Base-by-base conservation (phyloP, 2,113 vertebrate species). In the Petromus typicus region DNA sequence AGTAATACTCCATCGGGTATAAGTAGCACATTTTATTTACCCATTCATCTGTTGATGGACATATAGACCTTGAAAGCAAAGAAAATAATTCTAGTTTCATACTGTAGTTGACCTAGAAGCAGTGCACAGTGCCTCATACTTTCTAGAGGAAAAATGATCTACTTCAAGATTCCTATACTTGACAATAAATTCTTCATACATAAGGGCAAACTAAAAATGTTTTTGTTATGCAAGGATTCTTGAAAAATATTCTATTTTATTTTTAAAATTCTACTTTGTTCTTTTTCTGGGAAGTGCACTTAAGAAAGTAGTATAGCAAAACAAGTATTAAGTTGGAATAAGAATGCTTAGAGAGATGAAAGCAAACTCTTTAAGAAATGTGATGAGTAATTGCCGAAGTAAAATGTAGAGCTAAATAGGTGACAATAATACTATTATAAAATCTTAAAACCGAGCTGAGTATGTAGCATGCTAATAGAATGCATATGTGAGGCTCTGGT, bases 261-360 rank as follows among this genome's bases (percentile, higher is more conserved):
- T 86, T 85, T 23, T 51, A 48, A 45, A 88, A 89, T 59, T 79
- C 40, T 48, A 54, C 59, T 71, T 82, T 59, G 40, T 66, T 87
- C 64, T 51, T 71, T 89, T 90, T 93, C 82, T 75, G 76, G 63
- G 93, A 91, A 95, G 80, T 43, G 56, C 48, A 89, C 2, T 73
- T 32, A 37, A 80, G 59, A 64, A 88, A 32, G 45, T 43, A 75
- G 34, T 78, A 25, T 8, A 64, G 80, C 27, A 78, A 91, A 91
- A 95, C 27, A 82, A 93, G 95, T 86, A 56, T 25, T 22, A 64
- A 78, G 89, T 27, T 34, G 1, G 17, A 93, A 82, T 22, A 90
- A 92, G 82, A 63, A 78, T 48, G 51, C 59, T 45, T 91, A 56
- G 59, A 76, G 82, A 89, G 34, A 78, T 9, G 16, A 30, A 87